Evolutionary conservation across 1,140 invertebrate genomes (phyloP).

Genomic region (Drosophila sproati): DNA sequence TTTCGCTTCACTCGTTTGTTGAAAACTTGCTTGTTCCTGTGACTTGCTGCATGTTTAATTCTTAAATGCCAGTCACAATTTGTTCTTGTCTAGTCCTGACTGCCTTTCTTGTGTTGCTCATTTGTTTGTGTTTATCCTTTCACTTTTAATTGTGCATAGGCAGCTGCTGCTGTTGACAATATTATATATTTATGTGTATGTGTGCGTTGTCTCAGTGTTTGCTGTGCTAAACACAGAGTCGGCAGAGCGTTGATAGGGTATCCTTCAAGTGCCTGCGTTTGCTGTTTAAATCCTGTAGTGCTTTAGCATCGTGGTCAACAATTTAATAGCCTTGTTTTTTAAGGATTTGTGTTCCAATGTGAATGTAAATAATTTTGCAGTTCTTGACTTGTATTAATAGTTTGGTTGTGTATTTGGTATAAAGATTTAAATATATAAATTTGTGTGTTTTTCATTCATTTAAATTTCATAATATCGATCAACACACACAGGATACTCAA

Average conservation of each 20-base stretch:
- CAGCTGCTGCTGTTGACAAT: constrained; percentile 7
- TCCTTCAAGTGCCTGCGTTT: constrained; percentile 58
- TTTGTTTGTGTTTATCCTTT: constrained; percentile 75
- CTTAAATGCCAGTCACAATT: constrained; percentile 62
- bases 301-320: neutral
- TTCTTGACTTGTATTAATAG: no score
- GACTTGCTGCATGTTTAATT: constrained; percentile 60
- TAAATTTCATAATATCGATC: no score
- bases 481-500: no score
- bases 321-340: neutral
- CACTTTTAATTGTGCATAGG: constrained; percentile 71
- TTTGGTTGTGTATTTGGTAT: no score
- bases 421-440: no score
- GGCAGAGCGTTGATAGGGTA: constrained; percentile 52
- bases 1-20: constrained; percentile 6
- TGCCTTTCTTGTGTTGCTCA: constrained; percentile 71
- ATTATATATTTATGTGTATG: constrained; percentile 11
- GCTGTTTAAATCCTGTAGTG: constrained; percentile 57
- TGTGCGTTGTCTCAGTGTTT: constrained; percentile 55
- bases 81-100: constrained; percentile 45
- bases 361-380: neutral
- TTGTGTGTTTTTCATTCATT: no score
- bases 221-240: constrained; percentile 73
- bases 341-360: neutral
- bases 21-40: constrained; percentile 51